These are phyloP conservation scores for Eristalis pertinax DNA, from an alignment of 2,888 invertebrate genomes.

Conservation along the genomic window DNA sequence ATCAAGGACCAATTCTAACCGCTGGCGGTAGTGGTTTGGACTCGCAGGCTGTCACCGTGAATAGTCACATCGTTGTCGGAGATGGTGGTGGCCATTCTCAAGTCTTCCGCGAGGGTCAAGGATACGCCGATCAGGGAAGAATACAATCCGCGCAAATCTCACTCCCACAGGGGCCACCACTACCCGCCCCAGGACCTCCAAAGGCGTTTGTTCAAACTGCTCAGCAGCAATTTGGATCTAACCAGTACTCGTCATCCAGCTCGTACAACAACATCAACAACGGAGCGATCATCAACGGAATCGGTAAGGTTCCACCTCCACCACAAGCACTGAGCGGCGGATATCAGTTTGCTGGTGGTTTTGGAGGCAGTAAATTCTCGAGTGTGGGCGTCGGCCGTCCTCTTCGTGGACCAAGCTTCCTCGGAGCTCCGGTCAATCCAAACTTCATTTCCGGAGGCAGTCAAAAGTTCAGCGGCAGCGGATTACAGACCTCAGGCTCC, in stretches of 20 bases:
- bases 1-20: constrained; percentile 63
- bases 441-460: constrained; percentile 50
- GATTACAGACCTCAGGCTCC: constrained; percentile 33
- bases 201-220: constrained; percentile 45
- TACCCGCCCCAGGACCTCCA: constrained; percentile 37
- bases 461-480: constrained; percentile 23
- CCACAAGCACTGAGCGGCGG: constrained; percentile 38
- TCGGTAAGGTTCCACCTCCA: constrained; percentile 61
- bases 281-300: constrained; percentile 52
- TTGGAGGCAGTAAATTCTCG: constrained; percentile 42
- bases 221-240: constrained; percentile 40
- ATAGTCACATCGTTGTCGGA: constrained; percentile 68
- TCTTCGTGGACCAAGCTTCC: constrained; percentile 44
- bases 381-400: constrained; percentile 32
- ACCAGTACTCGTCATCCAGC: constrained; percentile 38
- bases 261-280: constrained; percentile 22
- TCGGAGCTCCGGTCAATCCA: constrained; percentile 45
- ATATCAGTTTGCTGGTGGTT: constrained; percentile 51
- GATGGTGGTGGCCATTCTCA: constrained; percentile 65
- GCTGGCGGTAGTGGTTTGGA: constrained; percentile 49
- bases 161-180: constrained; percentile 39
- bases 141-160: constrained; percentile 28
- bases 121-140: constrained; percentile 54
- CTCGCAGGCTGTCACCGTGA: constrained; percentile 62
- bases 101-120: constrained; percentile 52